Evolutionary conservation across 2,888 invertebrate genomes (phyloP), one percentile per base, ranked within the genome.

Genomic region (Tridacna crocea): DNA sequence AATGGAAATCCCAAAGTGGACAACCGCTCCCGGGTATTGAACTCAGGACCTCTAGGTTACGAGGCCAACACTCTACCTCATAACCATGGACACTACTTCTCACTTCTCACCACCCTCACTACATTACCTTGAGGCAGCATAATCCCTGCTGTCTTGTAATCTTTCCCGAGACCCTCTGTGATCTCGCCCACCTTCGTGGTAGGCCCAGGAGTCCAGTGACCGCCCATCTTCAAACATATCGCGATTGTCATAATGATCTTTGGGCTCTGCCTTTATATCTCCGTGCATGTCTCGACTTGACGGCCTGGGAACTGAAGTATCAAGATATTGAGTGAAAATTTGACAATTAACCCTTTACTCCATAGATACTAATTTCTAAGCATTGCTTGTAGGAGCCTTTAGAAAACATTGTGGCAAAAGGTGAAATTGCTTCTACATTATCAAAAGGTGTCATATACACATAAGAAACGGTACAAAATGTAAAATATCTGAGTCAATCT

Each of bases 181-280:
- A 13, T 85, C 85, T 13, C 89, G 70, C 8, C 83, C 75, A 11
- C 82, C 73, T 46, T 85, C 85, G 72, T 85, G 88, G 78, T 83
- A 88, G 6, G 85, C 85, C 74, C 87, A 79, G 0, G 89, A 88
- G 47, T 90, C 90, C 8, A 87, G 75, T 4, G 89, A 87, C 12
- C 90, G 82, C 8, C 80, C 72, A 47, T 89, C 88, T 22, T 91
- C 90, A 55, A 82, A 84, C 19, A 51, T 72, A 19, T 88, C 88
- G 8, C 87, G 72, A 36, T 70, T 77, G 17, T 87, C 89, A 83
- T 80, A 80, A 80, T 78, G 80, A 72, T 80, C 84, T 61, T 77
- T 78, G 26, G 66, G 76, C 47, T 81, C 81, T 60, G 17, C 73
- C 63, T 76, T 81, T 66, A 74, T 47, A 17, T 70, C 70, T 22